Evolutionary conservation across 2,888 invertebrate species (phyloP), one percentile per base, ranked within the genome.

Genomic region (Adineta ricciae): DNA sequence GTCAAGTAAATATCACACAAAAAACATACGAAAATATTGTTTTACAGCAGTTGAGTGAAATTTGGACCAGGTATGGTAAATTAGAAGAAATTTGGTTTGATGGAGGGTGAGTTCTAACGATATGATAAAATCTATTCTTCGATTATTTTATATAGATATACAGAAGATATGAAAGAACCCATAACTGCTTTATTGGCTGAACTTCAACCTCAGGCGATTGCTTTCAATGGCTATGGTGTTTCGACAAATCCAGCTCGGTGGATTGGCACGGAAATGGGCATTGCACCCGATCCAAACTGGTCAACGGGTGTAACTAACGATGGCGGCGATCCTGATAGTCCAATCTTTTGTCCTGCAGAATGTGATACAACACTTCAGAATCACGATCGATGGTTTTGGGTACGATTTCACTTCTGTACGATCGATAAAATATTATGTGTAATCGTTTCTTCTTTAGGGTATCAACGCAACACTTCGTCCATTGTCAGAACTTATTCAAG

Each of bases 31-130:
- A 78, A 24, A 78, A 1, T n/a, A 41, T 78, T n/a, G 78, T 78
- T 1, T 78, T 78, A 41, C 38, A 78, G 41, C 78, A 78, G 14
- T 9, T 78, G 14, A 41, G 41, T 41, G 78, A 38, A 38, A 9
- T 78, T 41, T 78, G 78, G 78, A 78, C 38, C 41, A 41, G n/a
- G n/a, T 78, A 78, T 32, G 78, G 41, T 41, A 41, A 8, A 24
- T 78, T 78, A n/a, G 41, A 41, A 36, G 78, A 78, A n/a, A 78
- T 78, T 78, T 78, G 78, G 78, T 78, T 78, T 41, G 78, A 78
- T 41, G 78, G 78, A 36, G 78, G 78, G 41, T 64, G 27, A 0
- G 64, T 36, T 64, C 19, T 32, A 5, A n/a, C 14, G 27, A 14
- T 27, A 64, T 32, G n/a, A 27, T 64, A 5, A 46, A 46, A 8